Conservation (phyloP, 2,797 vertebrate species). For the Streptopelia turtur region DNA sequence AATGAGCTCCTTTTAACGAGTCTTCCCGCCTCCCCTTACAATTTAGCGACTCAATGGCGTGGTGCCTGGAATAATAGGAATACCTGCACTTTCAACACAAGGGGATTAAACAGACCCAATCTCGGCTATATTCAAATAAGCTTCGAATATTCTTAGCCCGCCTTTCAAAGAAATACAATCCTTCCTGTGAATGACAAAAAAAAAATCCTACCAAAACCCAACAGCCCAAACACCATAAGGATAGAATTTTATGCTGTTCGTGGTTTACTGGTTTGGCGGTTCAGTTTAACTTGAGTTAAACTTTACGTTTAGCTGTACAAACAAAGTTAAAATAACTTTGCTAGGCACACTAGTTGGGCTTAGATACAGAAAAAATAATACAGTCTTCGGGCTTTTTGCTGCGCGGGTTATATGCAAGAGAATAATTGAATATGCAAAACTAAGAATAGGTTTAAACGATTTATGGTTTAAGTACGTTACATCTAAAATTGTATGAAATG, state of each 20-base stretch:
- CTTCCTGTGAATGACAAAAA: not conserved
- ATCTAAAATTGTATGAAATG: constrained; percentile 62
- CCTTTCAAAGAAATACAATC: not conserved
- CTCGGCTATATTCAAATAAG: not conserved
- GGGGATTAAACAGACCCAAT: not conserved
- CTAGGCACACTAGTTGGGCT: not conserved
- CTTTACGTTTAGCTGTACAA: not conserved
- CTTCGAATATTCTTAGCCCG: not conserved
- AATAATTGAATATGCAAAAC: constrained; percentile 56
- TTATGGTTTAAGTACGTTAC: constrained; percentile 48
- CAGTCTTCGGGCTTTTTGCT: not conserved
- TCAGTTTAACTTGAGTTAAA: not conserved
- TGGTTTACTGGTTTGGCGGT: not conserved
- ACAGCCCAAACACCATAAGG: not conserved
- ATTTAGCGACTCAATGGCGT: not conserved
- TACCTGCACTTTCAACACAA: constrained; percentile 49
- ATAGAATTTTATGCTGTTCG: not conserved
- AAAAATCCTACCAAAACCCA: not conserved
- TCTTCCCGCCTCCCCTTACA: not conserved
- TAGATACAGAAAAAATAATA: not conserved
- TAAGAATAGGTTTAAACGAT: constrained; percentile 59
- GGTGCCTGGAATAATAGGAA: constrained; percentile 27
- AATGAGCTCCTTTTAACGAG: not conserved
- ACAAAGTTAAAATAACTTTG: not conserved
- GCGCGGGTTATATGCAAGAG: constrained; percentile 14